Conservation (phyloP, 2,113 vertebrate species). For the Mustelus asterias region DNA sequence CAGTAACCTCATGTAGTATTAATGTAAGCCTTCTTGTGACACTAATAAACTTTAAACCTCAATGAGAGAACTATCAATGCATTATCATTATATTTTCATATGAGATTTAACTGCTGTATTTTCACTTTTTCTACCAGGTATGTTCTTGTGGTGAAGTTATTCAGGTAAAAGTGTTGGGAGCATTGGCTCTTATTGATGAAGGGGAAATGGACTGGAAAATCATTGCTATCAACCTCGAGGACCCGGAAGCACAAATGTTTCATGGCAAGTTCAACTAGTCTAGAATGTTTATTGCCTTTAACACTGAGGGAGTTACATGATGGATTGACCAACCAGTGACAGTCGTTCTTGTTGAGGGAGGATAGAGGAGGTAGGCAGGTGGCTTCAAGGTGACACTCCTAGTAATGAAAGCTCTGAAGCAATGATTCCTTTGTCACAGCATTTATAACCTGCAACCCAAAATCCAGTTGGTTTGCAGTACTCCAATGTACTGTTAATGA, state of each 20-base stretch:
- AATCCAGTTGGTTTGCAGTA: background rate
- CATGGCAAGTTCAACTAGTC: constrained; percentile 61
- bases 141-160: constrained; percentile 74
- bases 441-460: background rate
- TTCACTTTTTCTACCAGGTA: constrained; percentile 60
- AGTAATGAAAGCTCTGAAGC: background rate
- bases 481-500: background rate
- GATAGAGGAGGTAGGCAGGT: background rate
- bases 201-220: constrained; percentile 96
- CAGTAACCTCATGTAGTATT: background rate
- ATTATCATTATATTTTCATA: background rate
- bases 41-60: background rate
- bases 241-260: constrained; percentile 77
- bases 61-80: background rate
- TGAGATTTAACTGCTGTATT: background rate
- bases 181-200: constrained; percentile 84
- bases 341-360: background rate
- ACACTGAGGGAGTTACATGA: background rate
- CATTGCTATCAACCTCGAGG: constrained; percentile 79
- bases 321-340: background rate
- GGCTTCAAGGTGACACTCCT: background rate
- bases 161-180: constrained; percentile 84
- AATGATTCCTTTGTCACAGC: background rate
- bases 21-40: too few species aligned
- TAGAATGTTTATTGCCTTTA: background rate